Base-by-base conservation (phyloP, 2,797 vertebrate genomes). In the Okamejei kenojei region DNA sequence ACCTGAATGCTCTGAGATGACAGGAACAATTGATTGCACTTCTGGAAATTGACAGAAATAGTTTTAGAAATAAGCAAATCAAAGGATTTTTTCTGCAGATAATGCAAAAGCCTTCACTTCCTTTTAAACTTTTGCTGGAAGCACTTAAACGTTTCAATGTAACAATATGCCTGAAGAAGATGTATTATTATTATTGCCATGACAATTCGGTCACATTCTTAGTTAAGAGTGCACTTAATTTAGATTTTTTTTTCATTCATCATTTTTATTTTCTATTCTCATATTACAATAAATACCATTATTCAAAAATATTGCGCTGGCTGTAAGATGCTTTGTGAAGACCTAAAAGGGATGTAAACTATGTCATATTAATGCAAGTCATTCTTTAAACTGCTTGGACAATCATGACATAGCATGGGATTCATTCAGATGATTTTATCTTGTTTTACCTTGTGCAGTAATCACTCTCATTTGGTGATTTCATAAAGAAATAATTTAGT, bases 21-120 rank as follows among this genome's bases (percentile, higher is more conserved):
- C 68, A 74, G 68, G 68, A 17, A 38, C 5, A 29, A 90, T 8
- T 91, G 90, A 74, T 76, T 92, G 21, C 45, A 92, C 1, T 29
- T 58, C 71, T 92, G 21, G 54, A 88, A 92, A 45, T 26, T n/a
- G 35, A 92, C 32, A 76, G 68, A 23, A 92, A 54, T 74, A 74
- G 73, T 76, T 76, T 23, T 29, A 76, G 15, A 92, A 35, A 17
- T 19, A n/a, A 76, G 68, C 32, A 92, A 92, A 74, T 2, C 15
- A 54, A 26, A 7, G 68, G 10, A 1, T 29, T 54, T 29, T 90
- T n/a, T 76, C 19, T 15, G 26, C 71, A 76, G 71, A 0, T 29
- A 58, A 76, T 92, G 90, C 45, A 73, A 91, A 86, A 91, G 68
- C 68, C 38, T 19, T 73, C 68, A 91, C 71, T 74, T 17, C 29